Base-by-base conservation (phyloP, 2,113 vertebrate genomes). In the Hippocampus zosterae region DNA sequence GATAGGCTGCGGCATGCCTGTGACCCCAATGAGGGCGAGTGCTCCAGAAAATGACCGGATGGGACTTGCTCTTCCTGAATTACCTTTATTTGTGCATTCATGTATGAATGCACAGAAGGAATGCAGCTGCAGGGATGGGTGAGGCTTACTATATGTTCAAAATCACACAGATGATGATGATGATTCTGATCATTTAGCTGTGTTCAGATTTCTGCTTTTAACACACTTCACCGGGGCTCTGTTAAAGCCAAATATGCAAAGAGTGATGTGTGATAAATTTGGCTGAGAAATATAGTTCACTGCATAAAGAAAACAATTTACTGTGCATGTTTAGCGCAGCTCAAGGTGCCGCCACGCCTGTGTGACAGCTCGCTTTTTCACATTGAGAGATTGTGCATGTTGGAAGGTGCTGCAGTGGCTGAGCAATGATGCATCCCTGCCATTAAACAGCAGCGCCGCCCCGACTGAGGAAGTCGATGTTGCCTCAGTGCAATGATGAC, bases 401-500 rank as follows among this genome's bases (percentile, higher is more conserved):
- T 73, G 71, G 66, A 77, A 67, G 61, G 71, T 77, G 76, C 65
- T 40, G 79, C 82, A 68, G 67, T 4, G 46, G 76, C 74, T 85
- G 85, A 87, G 57, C 75, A 69, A 87, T 85, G 82, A 86, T 75
- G 70, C 83, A 66, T 78, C 82, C 76, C 46, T 65, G 81, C 76
- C 83, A 81, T 84, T 81, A 81, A 77, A 74, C 77, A 74, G 69
- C 57, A 59, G 77, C 74, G 73, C 74, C 65, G 78, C 78, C 78
- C 82, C 78, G 71, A 68, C 67, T 23, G 68, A 76, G 79, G 76
- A 80, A 77, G 80, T 78, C 79, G 75, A 86, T 81, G 84, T 79
- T 71, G 71, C 65, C 50, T 50, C 79, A 68, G 67, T 40, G 75
- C 69, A 4, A 68, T 85, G 78, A 85, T 83, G 86, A 80, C 86